A percentile compares a stretch with the other conserved stretches of the same genome.
Conservation (phyloP, 1,140 invertebrate genomes). For the Belonocnema kinseyi region DNA sequence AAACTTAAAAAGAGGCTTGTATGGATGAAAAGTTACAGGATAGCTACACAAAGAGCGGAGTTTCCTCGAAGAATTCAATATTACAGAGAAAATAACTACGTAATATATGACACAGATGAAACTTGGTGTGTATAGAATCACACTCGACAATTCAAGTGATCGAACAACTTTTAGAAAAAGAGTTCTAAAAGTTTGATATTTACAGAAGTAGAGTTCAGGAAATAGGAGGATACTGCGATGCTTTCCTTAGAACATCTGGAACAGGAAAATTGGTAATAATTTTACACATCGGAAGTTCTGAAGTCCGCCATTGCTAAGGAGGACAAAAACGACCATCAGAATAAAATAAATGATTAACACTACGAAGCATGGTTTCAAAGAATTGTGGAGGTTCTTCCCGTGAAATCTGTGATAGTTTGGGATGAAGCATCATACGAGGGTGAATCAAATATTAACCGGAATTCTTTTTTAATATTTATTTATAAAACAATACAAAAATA, state of each 20-base stretch:
- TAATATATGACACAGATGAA: conserved; percentile 36
- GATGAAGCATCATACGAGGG: too few species aligned
- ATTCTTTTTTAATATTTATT: too few species aligned
- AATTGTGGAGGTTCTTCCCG: conserved; percentile 51
- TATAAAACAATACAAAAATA: too few species aligned
- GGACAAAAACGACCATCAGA: conserved; percentile 20
- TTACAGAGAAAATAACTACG: conserved; percentile 17
- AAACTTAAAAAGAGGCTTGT: conserved; percentile 26
- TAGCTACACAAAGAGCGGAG: too few species aligned
- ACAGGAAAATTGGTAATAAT: too few species aligned
- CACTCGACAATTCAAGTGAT: conserved; percentile 23
- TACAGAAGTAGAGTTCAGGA: too few species aligned
- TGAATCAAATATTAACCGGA: too few species aligned
- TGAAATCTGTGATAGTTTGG: conserved; percentile 33
- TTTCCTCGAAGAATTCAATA: conserved; percentile 2
- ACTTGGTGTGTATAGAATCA: conserved; percentile 35
- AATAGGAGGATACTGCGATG: too few species aligned
- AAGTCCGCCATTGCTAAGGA: conserved; percentile 30
- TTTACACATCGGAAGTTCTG: not conserved
- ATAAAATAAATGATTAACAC: not conserved
- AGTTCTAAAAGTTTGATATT: too few species aligned
- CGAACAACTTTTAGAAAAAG: not conserved
- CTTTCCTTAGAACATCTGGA: conserved; percentile 26
- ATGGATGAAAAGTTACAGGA: conserved; percentile 32
- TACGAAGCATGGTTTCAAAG: conserved; percentile 35